Evolutionary conservation across 2,888 invertebrate genomes (phyloP), one percentile per base, ranked within the genome.

Genomic region (Cephus pygmeus): DNA sequence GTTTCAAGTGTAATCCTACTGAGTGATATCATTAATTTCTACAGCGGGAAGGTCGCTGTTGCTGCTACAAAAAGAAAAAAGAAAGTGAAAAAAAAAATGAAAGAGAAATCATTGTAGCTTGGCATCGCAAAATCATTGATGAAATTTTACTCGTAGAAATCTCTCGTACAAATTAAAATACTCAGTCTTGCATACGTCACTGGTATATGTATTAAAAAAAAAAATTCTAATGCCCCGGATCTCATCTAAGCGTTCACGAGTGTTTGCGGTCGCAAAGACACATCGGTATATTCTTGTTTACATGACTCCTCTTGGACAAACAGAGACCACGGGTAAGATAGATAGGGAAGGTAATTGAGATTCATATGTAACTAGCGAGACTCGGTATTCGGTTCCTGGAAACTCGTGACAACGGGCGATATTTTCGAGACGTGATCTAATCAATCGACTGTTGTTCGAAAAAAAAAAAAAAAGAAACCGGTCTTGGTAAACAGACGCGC

Each of bases 401-500:
- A 56, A 56, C 23, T 23, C 23, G 31, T 34, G 71, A 71, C 71
- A 31, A 71, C 71, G 12, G 35, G 71, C 12, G 71, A 34, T 71
- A 71, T 31, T 71, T 71, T 33, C 71, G 71, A 71, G 71, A 75
- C 75, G 79, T 85, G 86, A 87, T 81, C 83, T 83, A 87, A 87
- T 75, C 82, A 79, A 77, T 75, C 35, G 76, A 75, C 74, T 76
- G 77, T 77, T 80, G 56, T 80, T 84, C 78, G 79, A 33, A 30
- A 78, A 74, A 31, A 30, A 74, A 31, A 30, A 30, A 31, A 31
- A 73, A 78, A 77, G 73, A 77, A 85, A 85, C 85, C 82, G 85
- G 84, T 85, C 83, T 73, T 78, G 78, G 76, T 79, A 81, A 85
- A 82, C 80, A 79, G 56, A 56, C 23, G 56, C 56, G 1, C 56